Evolutionary conservation across 2,797 vertebrate genomes (phyloP).

Genomic region (Pipistrellus pygmaeus): DNA sequence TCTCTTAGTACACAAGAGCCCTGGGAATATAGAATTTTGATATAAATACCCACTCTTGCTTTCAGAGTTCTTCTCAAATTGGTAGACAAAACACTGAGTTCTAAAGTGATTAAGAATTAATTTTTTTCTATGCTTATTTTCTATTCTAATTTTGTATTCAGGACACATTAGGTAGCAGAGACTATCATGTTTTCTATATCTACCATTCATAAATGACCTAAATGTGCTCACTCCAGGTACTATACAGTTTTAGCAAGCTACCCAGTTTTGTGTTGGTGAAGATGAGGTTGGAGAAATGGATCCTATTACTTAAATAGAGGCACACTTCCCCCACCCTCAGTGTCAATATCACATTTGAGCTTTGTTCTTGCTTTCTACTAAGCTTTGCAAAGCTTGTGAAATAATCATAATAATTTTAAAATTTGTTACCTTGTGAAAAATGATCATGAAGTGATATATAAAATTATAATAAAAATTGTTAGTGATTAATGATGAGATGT

Average conservation of each 20-base stretch:
- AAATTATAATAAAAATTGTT: neutral
- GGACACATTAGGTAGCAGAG: neutral
- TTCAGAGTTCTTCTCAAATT: slow-evolving; percentile 32
- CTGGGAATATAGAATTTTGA: neutral
- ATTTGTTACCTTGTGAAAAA: neutral
- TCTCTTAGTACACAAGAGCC: neutral
- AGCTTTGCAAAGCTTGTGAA: neutral
- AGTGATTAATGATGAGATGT: neutral
- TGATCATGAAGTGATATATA: neutral
- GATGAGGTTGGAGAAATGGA: neutral
- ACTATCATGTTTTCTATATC: neutral
- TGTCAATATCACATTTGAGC: neutral
- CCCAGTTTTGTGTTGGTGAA: neutral
- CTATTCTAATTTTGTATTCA: neutral
- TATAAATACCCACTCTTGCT: neutral
- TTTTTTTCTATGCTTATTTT: neutral
- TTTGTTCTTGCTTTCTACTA: neutral
- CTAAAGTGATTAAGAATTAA: neutral
- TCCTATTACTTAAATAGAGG: neutral
- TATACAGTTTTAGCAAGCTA: neutral
- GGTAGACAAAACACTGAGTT: neutral
- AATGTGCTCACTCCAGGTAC: neutral
- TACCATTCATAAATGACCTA: neutral
- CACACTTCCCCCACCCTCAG: fast-evolving
- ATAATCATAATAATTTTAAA: neutral